Base-by-base conservation (phyloP, 2,113 vertebrate genomes). In the Tragelaphus scriptus region DNA sequence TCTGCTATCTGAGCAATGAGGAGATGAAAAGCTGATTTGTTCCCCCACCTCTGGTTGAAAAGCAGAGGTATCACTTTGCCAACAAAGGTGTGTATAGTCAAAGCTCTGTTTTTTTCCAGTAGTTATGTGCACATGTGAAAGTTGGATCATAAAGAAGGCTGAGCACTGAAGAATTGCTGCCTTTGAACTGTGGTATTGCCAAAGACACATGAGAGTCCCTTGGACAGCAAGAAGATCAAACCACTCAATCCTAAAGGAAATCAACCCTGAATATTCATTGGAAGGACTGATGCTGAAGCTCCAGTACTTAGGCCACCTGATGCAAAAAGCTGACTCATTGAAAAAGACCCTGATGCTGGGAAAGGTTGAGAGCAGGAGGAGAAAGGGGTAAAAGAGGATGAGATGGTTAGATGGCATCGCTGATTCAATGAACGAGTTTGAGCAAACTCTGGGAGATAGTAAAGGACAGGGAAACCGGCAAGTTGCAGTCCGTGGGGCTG, bases 401-500 rank as follows among this genome's bases (percentile, higher is more conserved):
- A 75, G 71, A 77, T 44, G 11, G 11, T 26, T 77, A 6, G 21
- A 44, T 44, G 36, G 71, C 23, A 44, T 77, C 36, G 14, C 36
- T 25, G 23, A 77, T 14, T 77, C 36, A 25, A 77, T 44, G 36
- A 11, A 77, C 71, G 71, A 77, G 71, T 26, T 25, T 77, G 36
- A 44, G 36, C 23, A 44, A 77, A 14, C 71, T 77, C 6, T 0
- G 0, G 68, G 19, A 71, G 68, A 44, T 44, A 5, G 68, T 25
- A 25, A 44, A 14, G 36, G 71, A 77, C 71, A 25, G 71, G 36
- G 36, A 77, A 14, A 23, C 68, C 2, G 1, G n/a, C 68, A 40
- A 23, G 19, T 3, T 14, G 11, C 23, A 25, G 36, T 44, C 23
- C 11, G 3, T 44, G 71, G n/a, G 65, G 9, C 21, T 0, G 1